Evolutionary conservation across 2,797 vertebrate genomes (phyloP).

Genomic region (Peromyscus eremicus): DNA sequence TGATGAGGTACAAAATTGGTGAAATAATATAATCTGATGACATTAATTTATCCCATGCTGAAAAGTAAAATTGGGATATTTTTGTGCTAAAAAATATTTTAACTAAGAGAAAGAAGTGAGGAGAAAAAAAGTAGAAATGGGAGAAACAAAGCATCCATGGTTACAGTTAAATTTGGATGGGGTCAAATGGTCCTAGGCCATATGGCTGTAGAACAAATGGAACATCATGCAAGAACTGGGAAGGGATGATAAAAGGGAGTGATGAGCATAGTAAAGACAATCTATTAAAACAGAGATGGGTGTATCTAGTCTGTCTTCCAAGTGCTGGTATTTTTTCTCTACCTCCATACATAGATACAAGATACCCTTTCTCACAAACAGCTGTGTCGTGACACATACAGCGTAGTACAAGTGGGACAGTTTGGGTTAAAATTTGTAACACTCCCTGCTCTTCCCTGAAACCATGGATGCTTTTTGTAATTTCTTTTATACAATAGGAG

Average conservation of each 20-base stretch:
- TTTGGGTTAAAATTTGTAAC: background rate
- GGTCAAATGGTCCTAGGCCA: background rate
- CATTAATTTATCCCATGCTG: background rate
- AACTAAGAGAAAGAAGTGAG: background rate
- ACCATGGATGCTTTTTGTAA: background rate
- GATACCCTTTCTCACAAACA: background rate
- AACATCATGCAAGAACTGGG: background rate
- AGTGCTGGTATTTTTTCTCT: background rate
- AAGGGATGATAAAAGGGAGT: background rate
- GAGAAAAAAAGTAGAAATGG: background rate
- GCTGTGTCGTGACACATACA: background rate
- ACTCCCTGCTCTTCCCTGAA: background rate
- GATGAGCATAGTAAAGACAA: background rate
- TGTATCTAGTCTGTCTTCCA: background rate
- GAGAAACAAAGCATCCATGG: background rate
- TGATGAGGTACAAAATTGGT: background rate
- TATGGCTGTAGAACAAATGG: background rate
- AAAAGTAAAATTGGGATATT: background rate
- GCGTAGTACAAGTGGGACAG: background rate
- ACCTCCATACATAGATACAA: background rate
- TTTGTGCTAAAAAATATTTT: background rate
- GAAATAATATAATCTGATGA: background rate
- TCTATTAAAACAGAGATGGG: background rate
- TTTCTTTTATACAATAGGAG: constrained; percentile 19
- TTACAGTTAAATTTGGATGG: background rate